phyloP scores from a whole-genome alignment of 2,113 vertebrate genomes.

The Anolis carolinensis region DNA sequence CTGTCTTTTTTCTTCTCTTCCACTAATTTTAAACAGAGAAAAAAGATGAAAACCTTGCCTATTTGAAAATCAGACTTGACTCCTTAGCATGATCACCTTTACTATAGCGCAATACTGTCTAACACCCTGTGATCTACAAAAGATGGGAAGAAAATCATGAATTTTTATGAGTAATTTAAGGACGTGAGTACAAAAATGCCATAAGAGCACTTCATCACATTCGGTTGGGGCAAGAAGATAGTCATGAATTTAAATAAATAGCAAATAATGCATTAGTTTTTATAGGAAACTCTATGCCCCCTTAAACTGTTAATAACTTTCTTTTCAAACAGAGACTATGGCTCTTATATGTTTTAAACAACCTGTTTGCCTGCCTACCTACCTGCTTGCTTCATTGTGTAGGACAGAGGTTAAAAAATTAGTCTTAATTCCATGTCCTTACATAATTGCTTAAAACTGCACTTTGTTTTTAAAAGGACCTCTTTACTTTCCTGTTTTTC shows the following conservation, averaged over 20 bases:
- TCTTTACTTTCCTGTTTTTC: too few relatives aligned
- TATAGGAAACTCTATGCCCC: neutral
- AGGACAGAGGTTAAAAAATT: too few relatives aligned
- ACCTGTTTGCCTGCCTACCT: neutral
- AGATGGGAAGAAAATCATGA: constrained; percentile 35
- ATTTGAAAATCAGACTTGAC: constrained; percentile 33
- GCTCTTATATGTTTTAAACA: neutral
- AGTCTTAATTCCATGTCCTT: too few relatives aligned
- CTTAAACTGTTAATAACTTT: too few relatives aligned
- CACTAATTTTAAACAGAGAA: constrained; percentile 30
- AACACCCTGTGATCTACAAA: constrained; percentile 45
- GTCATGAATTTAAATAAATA: constrained; percentile 40
- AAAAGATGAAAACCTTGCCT: constrained; percentile 46
- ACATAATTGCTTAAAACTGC: too few relatives aligned
- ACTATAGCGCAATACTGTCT: constrained; percentile 29
- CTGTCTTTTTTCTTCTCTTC: neutral
- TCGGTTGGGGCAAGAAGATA: neutral
- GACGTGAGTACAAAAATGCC: constrained; percentile 22
- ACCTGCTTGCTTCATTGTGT: too few relatives aligned
- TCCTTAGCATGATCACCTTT: constrained; percentile 9
- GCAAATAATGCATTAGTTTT: neutral
- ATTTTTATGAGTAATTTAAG: constrained; percentile 46
- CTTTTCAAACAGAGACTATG: neutral
- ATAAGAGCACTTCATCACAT: constrained; percentile 20
- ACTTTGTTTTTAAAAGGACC: too few relatives aligned